These are phyloP conservation scores for Tupaia chinensis DNA, from an alignment of 2,113 vertebrate species.

Conservation along the genomic window DNA sequence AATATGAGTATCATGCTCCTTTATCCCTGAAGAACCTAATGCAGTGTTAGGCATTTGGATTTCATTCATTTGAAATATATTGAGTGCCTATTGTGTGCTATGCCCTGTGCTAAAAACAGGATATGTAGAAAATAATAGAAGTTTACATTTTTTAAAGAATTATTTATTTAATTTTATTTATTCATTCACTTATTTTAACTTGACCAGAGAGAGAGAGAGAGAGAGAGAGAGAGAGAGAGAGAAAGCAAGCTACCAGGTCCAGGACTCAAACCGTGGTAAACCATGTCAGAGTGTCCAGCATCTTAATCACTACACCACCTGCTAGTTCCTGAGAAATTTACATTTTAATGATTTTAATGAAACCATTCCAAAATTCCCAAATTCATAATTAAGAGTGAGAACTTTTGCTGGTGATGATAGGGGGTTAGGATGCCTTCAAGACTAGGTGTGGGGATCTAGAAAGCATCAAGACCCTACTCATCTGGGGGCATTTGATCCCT, in stretches of 20 bases:
- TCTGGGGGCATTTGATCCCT: neutral
- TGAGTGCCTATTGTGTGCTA: neutral
- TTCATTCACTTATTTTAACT: no score
- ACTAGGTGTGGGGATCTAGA: neutral
- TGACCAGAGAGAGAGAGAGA: no score
- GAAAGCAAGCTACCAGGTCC: no score
- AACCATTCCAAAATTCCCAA: constrained; percentile 5
- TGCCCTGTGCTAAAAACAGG: neutral
- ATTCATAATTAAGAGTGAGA: neutral
- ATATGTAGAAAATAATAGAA: neutral
- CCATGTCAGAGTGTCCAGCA: no score
- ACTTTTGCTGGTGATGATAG: neutral
- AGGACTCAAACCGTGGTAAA: no score
- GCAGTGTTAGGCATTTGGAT: neutral
- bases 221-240: no score
- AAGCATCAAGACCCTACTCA: neutral
- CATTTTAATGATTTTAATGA: neutral
- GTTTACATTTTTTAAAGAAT: no score
- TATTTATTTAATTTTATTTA: no score
- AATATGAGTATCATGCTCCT: neutral
- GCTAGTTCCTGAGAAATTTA: neutral
- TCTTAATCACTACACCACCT: no score
- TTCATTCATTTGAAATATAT: neutral
- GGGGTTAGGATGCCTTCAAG: neutral
- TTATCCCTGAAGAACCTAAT: neutral